Percentiles rank a stretch among this genome's conserved stretches.
phyloP scores from a whole-genome alignment of 2,797 vertebrate genomes.

The Simalia tracyae region DNA sequence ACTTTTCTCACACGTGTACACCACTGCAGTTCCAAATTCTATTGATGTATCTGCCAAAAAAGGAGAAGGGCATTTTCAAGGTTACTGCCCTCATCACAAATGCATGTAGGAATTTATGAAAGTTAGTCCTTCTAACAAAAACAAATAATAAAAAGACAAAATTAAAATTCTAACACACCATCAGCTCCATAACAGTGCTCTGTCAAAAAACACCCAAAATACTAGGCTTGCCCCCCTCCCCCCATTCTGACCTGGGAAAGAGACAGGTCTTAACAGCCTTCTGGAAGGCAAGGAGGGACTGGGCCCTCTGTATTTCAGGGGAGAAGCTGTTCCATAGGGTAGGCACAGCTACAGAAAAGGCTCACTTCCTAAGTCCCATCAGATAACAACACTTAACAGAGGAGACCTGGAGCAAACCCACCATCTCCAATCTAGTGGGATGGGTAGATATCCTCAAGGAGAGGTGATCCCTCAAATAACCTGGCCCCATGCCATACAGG shows the following conservation, averaged over 20 bases:
- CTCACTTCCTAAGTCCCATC: neutral
- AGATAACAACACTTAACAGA: neutral
- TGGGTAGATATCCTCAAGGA: neutral
- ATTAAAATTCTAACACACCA: neutral
- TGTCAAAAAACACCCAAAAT: neutral
- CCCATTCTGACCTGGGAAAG: neutral
- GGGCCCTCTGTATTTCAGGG: neutral
- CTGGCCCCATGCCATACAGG: neutral
- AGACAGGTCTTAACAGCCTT: neutral
- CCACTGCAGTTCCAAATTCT: slow-evolving; percentile 88
- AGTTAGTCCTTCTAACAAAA: neutral
- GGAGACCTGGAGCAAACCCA: neutral
- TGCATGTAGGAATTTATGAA: neutral
- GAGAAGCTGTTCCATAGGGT: neutral
- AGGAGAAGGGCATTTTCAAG: neutral
- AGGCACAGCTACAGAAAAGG: neutral
- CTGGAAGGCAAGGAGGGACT: neutral
- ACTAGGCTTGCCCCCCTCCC: no score
- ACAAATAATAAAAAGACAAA: neutral
- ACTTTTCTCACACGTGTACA: slow-evolving; percentile 87
- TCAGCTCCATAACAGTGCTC: neutral
- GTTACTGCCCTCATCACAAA: neutral
- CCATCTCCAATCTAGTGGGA: neutral
- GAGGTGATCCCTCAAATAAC: neutral
- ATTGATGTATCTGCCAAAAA: slow-evolving; percentile 70